Evolutionary conservation across 2,888 invertebrate species (phyloP).

Genomic region (Agelastica alni): DNA sequence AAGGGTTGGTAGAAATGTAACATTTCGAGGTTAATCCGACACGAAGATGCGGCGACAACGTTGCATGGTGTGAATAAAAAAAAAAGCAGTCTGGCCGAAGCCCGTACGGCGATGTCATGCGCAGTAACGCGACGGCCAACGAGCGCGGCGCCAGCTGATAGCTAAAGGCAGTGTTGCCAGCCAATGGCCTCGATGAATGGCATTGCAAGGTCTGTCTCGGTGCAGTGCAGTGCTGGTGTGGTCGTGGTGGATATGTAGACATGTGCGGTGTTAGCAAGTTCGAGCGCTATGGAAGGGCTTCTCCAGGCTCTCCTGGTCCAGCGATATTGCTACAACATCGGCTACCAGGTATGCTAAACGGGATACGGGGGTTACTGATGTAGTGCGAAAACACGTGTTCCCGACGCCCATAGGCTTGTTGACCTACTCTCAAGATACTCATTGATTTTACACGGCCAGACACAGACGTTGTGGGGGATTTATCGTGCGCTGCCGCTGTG

Average conservation of each 20-base stretch:
- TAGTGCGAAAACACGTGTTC: conserved; percentile 33
- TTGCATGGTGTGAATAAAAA: conserved; percentile 18
- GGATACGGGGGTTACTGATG: conserved; percentile 1
- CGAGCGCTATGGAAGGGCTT: conserved; percentile 56
- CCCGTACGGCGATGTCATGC: conserved; percentile 32
- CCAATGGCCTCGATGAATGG: conserved; percentile 74
- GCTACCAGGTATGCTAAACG: conserved; percentile 49
- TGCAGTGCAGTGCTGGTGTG: conserved; percentile 54
- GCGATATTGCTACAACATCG: conserved; percentile 50
- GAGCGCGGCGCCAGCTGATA: conserved; percentile 53
- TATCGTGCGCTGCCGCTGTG: conserved; percentile 29
- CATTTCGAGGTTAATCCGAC: not conserved
- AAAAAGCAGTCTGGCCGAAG: conserved; percentile 28
- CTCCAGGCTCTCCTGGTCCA: conserved; percentile 55
- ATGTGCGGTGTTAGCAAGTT: conserved; percentile 42
- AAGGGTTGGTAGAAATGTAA: too few species aligned
- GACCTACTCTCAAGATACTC: conserved; percentile 48
- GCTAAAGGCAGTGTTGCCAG: conserved; percentile 54
- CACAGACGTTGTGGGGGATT: conserved; percentile 42
- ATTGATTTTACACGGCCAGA: conserved; percentile 48
- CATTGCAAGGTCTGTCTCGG: conserved; percentile 61
- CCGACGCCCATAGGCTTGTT: conserved; percentile 42
- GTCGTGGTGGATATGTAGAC: conserved; percentile 40
- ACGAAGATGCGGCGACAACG: conserved; percentile 13
- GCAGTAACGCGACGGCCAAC: conserved; percentile 31